Base-by-base conservation (phyloP, 2,888 invertebrate genomes). In the Gastracanthus pulcherrimus region DNA sequence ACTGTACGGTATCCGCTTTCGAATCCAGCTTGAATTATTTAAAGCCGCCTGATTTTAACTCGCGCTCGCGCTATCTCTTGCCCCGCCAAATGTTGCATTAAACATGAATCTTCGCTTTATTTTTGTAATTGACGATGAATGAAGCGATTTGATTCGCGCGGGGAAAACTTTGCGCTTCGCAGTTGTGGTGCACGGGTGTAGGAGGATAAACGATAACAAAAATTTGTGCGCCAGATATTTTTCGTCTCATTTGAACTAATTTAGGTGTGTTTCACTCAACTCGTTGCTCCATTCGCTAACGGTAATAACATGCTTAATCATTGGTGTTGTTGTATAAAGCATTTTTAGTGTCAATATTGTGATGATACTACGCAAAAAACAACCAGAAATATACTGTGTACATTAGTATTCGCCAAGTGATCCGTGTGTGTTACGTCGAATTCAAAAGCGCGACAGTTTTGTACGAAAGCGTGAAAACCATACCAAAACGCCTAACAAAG, bases 61-160 rank as follows among this genome's bases (percentile, higher is more conserved):
- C n/a, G 9, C 45, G 6, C 26, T 16, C 16, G 64, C 11, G 4
- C 64, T 0, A 45, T 45, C 45, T 45, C 16, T n/a, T n/a, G n/a
- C n/a, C n/a, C n/a, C n/a, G 23, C 26, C 26, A 19, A 36, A 13
- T n/a, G 5, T 6, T 62, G 36, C 70, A 76, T 76, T 76, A 76
- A 76, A 69, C 76, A 70, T 77, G 67, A 77, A 70, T 62, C 29
- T 36, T 77, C 29, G n/a, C 41, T 62, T 70, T 77, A 34, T 70
- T 70, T 75, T 75, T 55, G 23, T 75, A 66, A 62, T 69, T 76
- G 67, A 76, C 48, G 76, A 36, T 77, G 60, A 77, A 77, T 77
- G 66, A 36, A 75, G n/a, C 3, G 48, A 34, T 66, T 51, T 66
- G 55, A 66, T 75, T 75, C 41, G 5, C 26, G 1, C 11, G 51